Conservation (phyloP, 2,797 vertebrate genomes). For the Mycteria americana region DNA sequence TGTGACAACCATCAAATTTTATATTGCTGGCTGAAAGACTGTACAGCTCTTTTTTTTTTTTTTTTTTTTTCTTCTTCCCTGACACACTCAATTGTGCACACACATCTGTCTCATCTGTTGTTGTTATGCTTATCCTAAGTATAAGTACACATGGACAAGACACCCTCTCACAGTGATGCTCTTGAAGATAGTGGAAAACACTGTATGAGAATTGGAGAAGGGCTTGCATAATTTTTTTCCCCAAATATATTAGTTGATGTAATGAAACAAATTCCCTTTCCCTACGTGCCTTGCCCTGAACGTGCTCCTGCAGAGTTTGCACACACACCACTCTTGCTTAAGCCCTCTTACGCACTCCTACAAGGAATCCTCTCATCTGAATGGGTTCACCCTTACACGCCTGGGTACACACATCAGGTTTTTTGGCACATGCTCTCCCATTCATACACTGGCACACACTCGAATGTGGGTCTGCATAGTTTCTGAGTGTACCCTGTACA, state of each 20-base stretch:
- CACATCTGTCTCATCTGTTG: background rate
- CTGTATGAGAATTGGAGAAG: background rate
- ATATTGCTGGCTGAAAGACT: background rate
- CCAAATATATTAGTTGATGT: background rate
- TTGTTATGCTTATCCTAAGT: background rate
- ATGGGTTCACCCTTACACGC: background rate
- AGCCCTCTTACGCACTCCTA: background rate
- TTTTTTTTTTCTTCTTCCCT: background rate
- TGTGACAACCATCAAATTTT: background rate
- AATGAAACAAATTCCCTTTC: background rate
- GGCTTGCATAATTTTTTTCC: background rate
- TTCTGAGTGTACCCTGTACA: background rate
- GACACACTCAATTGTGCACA: background rate
- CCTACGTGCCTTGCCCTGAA: background rate
- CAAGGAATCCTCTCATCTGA: background rate
- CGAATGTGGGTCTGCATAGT: background rate
- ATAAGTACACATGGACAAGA: background rate
- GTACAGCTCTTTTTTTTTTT: background rate
- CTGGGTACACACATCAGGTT: background rate
- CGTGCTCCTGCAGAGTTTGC: background rate
- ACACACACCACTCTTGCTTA: background rate
- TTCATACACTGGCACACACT: background rate
- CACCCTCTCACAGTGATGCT: background rate
- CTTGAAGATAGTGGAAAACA: background rate
- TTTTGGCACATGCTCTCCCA: background rate